Conservation (phyloP, 2,888 invertebrate genomes). For the Caenorhabditis sp. region DNA sequence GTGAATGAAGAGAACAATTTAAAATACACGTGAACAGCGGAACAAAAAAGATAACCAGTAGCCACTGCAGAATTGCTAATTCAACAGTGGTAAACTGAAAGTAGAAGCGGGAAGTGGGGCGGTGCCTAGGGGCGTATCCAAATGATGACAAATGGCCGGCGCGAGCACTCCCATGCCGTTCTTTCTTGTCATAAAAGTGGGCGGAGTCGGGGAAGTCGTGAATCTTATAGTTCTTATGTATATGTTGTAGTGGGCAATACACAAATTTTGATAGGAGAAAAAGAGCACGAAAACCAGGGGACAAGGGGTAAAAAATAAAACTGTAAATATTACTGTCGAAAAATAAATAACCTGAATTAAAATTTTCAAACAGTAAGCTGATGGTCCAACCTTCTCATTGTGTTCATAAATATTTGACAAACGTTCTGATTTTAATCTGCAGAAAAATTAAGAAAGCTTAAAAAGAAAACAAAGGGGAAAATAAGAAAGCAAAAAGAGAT, state of each 20-base stretch:
- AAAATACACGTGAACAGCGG: not conserved
- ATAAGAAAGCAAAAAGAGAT: too few species aligned
- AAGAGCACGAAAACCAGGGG: too few species aligned
- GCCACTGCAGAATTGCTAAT: not conserved
- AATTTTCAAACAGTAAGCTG: too few species aligned
- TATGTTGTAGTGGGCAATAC: not conserved
- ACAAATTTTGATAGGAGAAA: too few species aligned
- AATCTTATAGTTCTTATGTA: not conserved
- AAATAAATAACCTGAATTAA: too few species aligned
- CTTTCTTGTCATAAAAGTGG: not conserved
- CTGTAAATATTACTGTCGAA: too few species aligned
- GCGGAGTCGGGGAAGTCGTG: not conserved
- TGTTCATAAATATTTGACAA: too few species aligned
- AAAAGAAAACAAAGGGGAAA: too few species aligned
- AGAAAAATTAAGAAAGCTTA: too few species aligned
- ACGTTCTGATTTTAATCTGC: too few species aligned
- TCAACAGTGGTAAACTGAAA: not conserved
- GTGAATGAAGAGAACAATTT: constrained; percentile 4
- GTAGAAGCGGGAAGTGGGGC: constrained; percentile 5
- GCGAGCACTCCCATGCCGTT: not conserved
- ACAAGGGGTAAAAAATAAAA: too few species aligned
- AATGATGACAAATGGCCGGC: constrained; percentile 21
- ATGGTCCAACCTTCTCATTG: too few species aligned
- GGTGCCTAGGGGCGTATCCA: not conserved
- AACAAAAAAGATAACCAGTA: not conserved